phyloP scores from a whole-genome alignment of 2,113 vertebrate species.

The Anolis carolinensis region DNA sequence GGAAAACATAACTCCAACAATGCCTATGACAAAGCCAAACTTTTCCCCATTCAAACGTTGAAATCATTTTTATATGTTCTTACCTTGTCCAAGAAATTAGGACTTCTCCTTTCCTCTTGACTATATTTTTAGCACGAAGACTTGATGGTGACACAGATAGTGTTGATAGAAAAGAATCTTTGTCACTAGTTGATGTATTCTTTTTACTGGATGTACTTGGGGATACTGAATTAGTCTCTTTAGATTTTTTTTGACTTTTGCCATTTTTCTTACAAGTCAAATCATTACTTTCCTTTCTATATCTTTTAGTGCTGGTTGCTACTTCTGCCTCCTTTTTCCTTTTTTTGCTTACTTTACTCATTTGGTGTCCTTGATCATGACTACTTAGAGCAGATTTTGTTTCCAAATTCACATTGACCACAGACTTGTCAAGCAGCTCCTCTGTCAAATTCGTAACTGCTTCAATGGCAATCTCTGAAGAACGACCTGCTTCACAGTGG shows the following conservation, averaged over 20 bases:
- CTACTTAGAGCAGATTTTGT: constrained; percentile 43
- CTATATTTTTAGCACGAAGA: constrained; percentile 91
- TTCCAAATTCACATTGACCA: constrained; percentile 51
- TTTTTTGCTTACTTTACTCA: constrained; percentile 71
- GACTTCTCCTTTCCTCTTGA: constrained; percentile 94
- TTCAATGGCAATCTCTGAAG: constrained; percentile 37
- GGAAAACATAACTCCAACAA: background rate
- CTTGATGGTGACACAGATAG: constrained; percentile 74
- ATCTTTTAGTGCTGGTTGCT: constrained; percentile 64
- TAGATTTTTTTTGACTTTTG: constrained; percentile 44
- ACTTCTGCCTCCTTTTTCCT: constrained; percentile 68
- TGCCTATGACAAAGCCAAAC: background rate
- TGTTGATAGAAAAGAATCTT: constrained; percentile 50
- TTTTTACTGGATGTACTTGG: constrained; percentile 55
- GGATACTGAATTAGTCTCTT: constrained; percentile 54
- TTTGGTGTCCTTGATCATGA: constrained; percentile 45
- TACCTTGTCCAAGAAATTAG: constrained; percentile 95
- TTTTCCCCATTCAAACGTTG: background rate
- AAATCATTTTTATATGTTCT: constrained; percentile 1
- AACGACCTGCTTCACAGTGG: background rate
- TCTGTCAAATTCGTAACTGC: constrained; percentile 60
- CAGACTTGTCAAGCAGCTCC: constrained; percentile 54
- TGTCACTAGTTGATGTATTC: constrained; percentile 50
- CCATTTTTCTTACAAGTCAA: constrained; percentile 48
- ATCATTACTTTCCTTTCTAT: constrained; percentile 63